These are phyloP conservation scores for Lampropteryx suffumata DNA, from an alignment of 2,888 invertebrate genomes.

Conservation along the genomic window DNA sequence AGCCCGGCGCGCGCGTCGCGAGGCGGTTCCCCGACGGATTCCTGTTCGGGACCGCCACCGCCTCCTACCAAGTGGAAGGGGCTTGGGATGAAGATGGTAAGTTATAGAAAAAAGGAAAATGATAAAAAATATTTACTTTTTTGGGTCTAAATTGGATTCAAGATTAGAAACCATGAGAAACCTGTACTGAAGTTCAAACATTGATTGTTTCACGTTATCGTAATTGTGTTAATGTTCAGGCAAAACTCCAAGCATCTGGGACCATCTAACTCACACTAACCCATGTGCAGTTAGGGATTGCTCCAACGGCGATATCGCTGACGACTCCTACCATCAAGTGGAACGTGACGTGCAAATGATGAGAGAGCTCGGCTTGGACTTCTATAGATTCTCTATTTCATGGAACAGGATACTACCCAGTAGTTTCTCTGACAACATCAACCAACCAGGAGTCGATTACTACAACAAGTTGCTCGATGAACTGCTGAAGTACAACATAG, in stretches of 20 bases:
- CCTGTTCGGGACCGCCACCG: constrained; percentile 56
- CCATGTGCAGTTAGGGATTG: constrained; percentile 74
- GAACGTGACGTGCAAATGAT: constrained; percentile 74
- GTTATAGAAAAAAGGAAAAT: no score
- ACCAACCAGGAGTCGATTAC: constrained; percentile 80
- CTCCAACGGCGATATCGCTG: constrained; percentile 81
- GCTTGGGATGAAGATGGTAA: constrained; percentile 78
- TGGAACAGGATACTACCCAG: constrained; percentile 84
- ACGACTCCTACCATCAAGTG: constrained; percentile 82
- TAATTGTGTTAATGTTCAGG: constrained; percentile 50
- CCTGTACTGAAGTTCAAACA: no score
- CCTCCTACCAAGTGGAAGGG: constrained; percentile 80
- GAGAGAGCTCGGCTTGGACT: constrained; percentile 62
- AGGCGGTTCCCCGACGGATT: constrained; percentile 50
- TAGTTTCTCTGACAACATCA: constrained; percentile 74
- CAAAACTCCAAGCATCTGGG: constrained; percentile 84
- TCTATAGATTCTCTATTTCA: constrained; percentile 81
- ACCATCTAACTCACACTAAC: constrained; percentile 72
- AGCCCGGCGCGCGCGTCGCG: constrained; percentile 19
- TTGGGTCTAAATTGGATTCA: no score
- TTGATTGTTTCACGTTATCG: no score
- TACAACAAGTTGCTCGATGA: constrained; percentile 84
- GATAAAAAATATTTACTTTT: no score
- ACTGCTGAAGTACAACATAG: constrained; percentile 81
- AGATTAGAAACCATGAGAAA: no score